These are phyloP conservation scores for Anthopleura sola DNA, from an alignment of 64 coral and sea anemone species.

Conservation along the genomic window DNA sequence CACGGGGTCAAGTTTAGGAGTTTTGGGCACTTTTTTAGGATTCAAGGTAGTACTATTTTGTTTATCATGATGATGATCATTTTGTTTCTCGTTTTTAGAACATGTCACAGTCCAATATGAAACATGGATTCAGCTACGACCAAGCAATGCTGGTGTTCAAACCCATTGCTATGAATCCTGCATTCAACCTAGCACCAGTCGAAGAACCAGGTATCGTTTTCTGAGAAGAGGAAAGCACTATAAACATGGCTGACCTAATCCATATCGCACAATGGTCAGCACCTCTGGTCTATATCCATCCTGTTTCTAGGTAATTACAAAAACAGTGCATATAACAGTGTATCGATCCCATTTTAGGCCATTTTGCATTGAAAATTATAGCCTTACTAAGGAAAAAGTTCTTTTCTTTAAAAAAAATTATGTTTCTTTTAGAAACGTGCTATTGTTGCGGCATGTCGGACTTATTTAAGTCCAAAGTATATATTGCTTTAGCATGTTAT, in stretches of 20 bases:
- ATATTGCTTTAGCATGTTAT: background rate
- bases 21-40: too few relatives aligned
- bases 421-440: constrained; percentile 4
- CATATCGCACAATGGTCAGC: background rate
- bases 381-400: background rate
- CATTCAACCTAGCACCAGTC: constrained; percentile 81
- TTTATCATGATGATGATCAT: background rate
- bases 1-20: too few relatives aligned
- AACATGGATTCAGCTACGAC: constrained; percentile 48
- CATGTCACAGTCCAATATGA: constrained; percentile 41
- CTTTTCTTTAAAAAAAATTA: background rate
- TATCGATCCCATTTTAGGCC: background rate
- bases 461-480: background rate
- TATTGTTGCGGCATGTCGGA: background rate
- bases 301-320: background rate
- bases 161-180: constrained; percentile 69
- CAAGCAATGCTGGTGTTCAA: constrained; percentile 76
- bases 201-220: constrained; percentile 89
- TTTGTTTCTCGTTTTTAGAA: constrained; percentile 39
- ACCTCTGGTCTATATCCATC: background rate
- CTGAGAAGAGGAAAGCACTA: background rate
- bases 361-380: constrained; percentile 6
- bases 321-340: background rate
- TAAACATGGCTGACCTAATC: background rate
- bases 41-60: background rate